Conservation (phyloP, 2,797 vertebrate genomes). For the Lacerta bilineata region DNA sequence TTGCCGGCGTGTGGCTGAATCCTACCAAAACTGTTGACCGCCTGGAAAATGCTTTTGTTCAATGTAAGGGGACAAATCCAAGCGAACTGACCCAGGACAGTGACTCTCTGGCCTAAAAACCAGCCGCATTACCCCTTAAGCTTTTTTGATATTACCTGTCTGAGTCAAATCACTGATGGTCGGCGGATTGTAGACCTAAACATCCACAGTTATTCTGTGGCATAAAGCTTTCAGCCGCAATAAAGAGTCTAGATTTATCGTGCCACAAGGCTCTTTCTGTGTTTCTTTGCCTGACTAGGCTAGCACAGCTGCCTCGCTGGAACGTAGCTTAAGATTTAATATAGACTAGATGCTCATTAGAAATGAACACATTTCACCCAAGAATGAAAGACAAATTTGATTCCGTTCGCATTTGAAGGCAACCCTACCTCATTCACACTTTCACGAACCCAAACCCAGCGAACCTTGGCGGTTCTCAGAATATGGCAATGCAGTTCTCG, state of each 20-base stretch:
- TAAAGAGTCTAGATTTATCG: too few relatives aligned
- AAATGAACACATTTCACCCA: not conserved
- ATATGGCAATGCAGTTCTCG: too few relatives aligned
- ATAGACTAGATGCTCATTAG: too few relatives aligned
- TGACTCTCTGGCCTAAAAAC: not conserved
- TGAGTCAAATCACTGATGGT: not conserved
- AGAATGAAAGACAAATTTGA: not conserved
- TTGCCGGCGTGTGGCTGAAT: not conserved
- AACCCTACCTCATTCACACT: too few relatives aligned
- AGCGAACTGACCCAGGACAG: not conserved
- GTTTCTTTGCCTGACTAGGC: not conserved
- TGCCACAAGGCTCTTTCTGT: not conserved
- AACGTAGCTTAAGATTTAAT: not conserved
- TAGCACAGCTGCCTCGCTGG: not conserved
- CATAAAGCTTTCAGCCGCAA: not conserved
- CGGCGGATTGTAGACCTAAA: too few relatives aligned
- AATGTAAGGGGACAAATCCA: not conserved
- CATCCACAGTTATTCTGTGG: too few relatives aligned
- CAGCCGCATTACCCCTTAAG: not conserved
- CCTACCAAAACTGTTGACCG: too few relatives aligned
- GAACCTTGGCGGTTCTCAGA: too few relatives aligned
- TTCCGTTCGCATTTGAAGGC: too few relatives aligned
- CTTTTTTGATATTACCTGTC: not conserved
- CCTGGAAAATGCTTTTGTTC: too few relatives aligned
- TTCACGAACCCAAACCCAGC: too few relatives aligned